Evolutionary conservation across 2,113 vertebrate genomes (phyloP).

Genomic region (Saguinus imperator): DNA sequence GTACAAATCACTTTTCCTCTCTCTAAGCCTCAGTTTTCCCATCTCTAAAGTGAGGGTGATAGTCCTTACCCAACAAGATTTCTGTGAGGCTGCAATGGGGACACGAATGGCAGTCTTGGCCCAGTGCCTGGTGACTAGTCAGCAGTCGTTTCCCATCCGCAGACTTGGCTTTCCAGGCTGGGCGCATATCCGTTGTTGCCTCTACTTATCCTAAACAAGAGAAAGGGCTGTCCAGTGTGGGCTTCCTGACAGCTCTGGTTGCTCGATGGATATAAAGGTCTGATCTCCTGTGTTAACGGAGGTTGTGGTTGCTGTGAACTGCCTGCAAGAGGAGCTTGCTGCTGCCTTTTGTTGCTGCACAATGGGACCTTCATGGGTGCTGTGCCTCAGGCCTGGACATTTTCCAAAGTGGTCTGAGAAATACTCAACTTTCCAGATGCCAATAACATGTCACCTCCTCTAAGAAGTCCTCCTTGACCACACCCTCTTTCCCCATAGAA

Average conservation of each 20-base stretch:
- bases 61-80: not conserved
- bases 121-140: rapidly evolving
- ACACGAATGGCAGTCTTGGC: not conserved
- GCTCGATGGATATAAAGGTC: rapidly evolving
- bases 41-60: not conserved
- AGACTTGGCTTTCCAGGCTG: not conserved
- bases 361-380: too few relatives aligned
- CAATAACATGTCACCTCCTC: not conserved
- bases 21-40: not conserved
- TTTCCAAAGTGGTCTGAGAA: not conserved
- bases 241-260: not conserved
- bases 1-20: not conserved
- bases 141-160: not conserved
- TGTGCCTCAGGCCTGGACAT: rapidly evolving
- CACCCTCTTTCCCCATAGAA: not conserved
- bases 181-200: not conserved
- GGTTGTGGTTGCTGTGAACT: rapidly evolving
- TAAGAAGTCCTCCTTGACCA: not conserved
- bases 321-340: not conserved
- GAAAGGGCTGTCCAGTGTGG: not conserved
- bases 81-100: not conserved
- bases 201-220: not conserved
- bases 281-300: not conserved
- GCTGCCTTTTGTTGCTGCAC: not conserved
- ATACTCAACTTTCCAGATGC: not conserved